Evolutionary conservation across 2,797 vertebrate genomes (phyloP).

Genomic region (Varecia variegata): DNA sequence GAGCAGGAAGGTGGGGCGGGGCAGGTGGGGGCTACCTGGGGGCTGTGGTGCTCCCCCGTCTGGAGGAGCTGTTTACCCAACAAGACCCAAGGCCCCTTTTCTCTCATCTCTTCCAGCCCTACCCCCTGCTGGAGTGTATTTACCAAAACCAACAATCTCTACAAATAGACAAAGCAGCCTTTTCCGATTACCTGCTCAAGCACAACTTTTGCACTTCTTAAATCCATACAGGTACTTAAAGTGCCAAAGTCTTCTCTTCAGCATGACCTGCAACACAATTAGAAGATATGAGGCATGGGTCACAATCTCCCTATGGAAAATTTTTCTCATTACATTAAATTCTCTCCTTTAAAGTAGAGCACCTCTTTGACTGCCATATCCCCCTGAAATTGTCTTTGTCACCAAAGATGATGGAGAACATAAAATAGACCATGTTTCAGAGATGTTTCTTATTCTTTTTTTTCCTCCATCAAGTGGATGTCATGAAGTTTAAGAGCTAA

Average conservation of each 20-base stretch:
- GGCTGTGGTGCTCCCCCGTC: slow-evolving; percentile 75
- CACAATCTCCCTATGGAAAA: slow-evolving; percentile 69
- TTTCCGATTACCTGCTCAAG: slow-evolving; percentile 69
- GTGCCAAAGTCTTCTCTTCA: slow-evolving; percentile 74
- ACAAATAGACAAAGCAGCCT: not conserved
- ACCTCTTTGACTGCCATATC: slow-evolving; percentile 45
- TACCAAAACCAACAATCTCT: slow-evolving; percentile 55
- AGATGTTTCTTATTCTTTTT: not conserved
- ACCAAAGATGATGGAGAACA: slow-evolving; percentile 52
- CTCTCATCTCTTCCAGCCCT: slow-evolving; percentile 69
- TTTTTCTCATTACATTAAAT: slow-evolving; percentile 68
- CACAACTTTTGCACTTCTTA: slow-evolving; percentile 66
- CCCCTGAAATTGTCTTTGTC: slow-evolving; percentile 70
- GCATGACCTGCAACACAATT: slow-evolving; percentile 73
- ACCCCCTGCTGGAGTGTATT: slow-evolving; percentile 23
- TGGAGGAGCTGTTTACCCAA: slow-evolving; percentile 84
- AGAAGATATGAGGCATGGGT: slow-evolving; percentile 59
- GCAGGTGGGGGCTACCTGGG: slow-evolving; percentile 70
- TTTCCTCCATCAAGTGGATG: not conserved
- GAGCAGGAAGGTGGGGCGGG: slow-evolving; percentile 73
- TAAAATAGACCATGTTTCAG: not conserved
- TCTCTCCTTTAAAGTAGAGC: slow-evolving; percentile 52
- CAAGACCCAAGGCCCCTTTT: slow-evolving; percentile 71
- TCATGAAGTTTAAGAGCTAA: not conserved
- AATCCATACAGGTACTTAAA: slow-evolving; percentile 62